Base-by-base conservation (phyloP, 53 echinoderm and acorn worm genomes). In the Echinometra lucunter region DNA sequence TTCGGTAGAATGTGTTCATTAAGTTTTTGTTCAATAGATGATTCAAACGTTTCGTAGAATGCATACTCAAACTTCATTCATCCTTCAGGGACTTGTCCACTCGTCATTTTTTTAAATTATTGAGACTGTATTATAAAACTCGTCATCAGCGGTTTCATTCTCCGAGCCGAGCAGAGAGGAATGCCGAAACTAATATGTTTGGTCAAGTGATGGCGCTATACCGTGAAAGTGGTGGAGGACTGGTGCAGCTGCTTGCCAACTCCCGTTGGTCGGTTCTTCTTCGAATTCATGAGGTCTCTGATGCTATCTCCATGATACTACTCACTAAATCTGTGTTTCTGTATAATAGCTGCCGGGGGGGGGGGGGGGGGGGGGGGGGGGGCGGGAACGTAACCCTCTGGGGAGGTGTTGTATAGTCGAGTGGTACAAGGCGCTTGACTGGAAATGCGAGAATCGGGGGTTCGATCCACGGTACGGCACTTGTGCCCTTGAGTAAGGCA, bases 161-260 rank as follows among this genome's bases (percentile, higher is more conserved):
- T 18, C 44, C 4, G 44, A 44, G 40, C 40, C 21, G 80, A 72
- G 74, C 81, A 17, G 6, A 44, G 44, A 2, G 10, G 21, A 85
- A 23, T 13, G n/a, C 12, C 28, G 85, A 47, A 49, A 85, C 47
- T 49, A 13, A 49, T 37, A 25, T 27, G 2, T 1, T 85, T 49
- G 49, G 85, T 28, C 85, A 49, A 47, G 49, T 47, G 85, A 30
- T 85, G 85, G 85, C 85, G 85, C 85, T 85, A 85, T 85, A 47
- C 1, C 85, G 30, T 85, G 85, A n/a, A 28, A 13, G 6, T 0
- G 13, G 49, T 47, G 47, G 85, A 30, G 17, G 42, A 13, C 1
- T 0, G 13, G 49, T 47, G 47, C 49, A 30, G 17, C 21, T 45
- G 85, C 85, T 83, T 49, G 18, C 4, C 85, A 16, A 44, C 44